Base-by-base conservation (phyloP, 2,888 invertebrate genomes). In the Galerucella calmariensis region DNA sequence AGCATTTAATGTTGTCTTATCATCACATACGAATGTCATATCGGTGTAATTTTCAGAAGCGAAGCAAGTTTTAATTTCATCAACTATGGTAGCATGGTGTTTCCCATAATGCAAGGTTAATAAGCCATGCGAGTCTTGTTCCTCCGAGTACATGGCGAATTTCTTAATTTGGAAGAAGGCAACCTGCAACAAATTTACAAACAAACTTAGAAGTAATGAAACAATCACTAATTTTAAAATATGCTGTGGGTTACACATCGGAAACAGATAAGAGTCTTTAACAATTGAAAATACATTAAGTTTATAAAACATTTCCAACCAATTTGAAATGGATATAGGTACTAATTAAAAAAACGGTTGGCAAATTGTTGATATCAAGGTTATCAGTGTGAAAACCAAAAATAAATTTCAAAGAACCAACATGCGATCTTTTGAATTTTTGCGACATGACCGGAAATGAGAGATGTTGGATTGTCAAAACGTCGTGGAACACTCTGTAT, bases 71-170 rank as follows among this genome's bases (percentile, higher is more conserved):
- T 94, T 94, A 87, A 95, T 94, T 90, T 95, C 95, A 89, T 94
- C 95, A 88, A 94, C 93, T 90, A 96, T 94, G 89, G 95, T 95
- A 90, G 95, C 95, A 91, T 94, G 95, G 91, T 95, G 95, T 91
- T 95, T 95, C 90, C 95, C 95, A 90, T 96, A 95, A 90, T 95
- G 95, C 90, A 96, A 92, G 87, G 95, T 95, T 90, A 96, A 92
- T 91, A 95, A 91, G 85, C 92, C 92, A 89, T 92, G 92, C 88
- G 91, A 82, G 80, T 88, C 88, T 84, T 86, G 86, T 84, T 87
- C 86, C 84, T 88, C 88, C 84, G 90, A 88, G 89, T 89, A 90
- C 90, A 90, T 90, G 88, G 89, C 87, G 87, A 83, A 84, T 81
- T 84, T 82, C 81, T 82, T 85, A 80, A 81, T 80, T 82, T 80